Conservation (phyloP, 2,113 vertebrate species). For the Notarius quadriscutis region DNA sequence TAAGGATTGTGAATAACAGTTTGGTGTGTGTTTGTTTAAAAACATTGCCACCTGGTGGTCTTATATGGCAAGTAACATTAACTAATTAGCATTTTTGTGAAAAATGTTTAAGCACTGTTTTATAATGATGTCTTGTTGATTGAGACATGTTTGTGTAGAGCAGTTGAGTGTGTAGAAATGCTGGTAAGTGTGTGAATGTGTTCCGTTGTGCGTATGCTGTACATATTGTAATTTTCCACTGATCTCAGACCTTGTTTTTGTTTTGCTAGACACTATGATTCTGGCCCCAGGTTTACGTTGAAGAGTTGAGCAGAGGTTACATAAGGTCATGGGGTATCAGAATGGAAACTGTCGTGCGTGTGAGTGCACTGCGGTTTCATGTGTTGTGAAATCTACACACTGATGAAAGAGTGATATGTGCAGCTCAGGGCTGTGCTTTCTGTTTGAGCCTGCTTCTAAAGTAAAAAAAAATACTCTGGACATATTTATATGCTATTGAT, state of each 20-base stretch:
- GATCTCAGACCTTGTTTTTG: background rate
- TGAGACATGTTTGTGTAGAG: slow-evolving; percentile 6
- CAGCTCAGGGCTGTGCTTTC: slow-evolving; percentile 8
- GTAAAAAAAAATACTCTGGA: background rate
- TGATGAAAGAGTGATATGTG: slow-evolving; percentile 20
- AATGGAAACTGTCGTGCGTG: slow-evolving; percentile 56
- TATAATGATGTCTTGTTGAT: background rate
- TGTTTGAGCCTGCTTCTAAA: background rate
- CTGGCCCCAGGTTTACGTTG: background rate
- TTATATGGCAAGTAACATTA: background rate
- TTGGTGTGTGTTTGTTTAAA: background rate
- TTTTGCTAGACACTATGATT: background rate
- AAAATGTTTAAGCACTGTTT: background rate
- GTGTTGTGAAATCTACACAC: slow-evolving; percentile 52
- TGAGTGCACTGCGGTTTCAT: slow-evolving; percentile 52
- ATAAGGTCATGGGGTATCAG: slow-evolving; percentile 50
- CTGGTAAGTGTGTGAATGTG: background rate
- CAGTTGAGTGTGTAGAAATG: background rate
- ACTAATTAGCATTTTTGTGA: background rate
- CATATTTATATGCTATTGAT: background rate
- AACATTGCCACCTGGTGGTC: slow-evolving; percentile 42
- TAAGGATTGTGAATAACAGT: background rate
- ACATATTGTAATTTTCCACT: background rate
- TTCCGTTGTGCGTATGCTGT: background rate
- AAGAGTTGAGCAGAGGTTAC: slow-evolving; percentile 44